Evolutionary conservation across 1,140 invertebrate species (phyloP).

Genomic region (Maniola jurtina): DNA sequence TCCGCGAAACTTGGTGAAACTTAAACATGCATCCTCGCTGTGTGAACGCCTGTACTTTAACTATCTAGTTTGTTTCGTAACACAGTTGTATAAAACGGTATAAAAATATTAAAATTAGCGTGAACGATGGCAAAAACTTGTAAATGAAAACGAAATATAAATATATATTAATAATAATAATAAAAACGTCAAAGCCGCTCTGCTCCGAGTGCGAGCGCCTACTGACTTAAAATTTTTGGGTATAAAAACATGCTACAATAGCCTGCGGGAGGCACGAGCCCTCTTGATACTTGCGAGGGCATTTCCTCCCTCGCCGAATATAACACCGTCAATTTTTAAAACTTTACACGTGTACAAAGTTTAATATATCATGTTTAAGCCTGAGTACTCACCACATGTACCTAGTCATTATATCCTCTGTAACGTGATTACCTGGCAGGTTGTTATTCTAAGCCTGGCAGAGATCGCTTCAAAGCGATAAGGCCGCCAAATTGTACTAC

Average conservation of each 20-base stretch:
- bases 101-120: constrained; percentile 78
- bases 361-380: no score
- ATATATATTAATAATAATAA: constrained; percentile 76
- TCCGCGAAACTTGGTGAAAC: constrained; percentile 59
- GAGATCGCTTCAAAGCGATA: no score
- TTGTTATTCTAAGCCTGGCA: no score
- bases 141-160: constrained; percentile 79
- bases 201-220: constrained; percentile 76
- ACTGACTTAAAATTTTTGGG: constrained; percentile 79
- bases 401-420: no score
- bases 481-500: no score
- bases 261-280: constrained; percentile 55
- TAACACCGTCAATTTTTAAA: neutral
- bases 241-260: constrained; percentile 79
- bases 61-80: constrained; percentile 68
- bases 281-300: constrained; percentile 62
- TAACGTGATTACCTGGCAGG: no score
- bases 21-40: constrained; percentile 36
- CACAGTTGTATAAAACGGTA: constrained; percentile 78
- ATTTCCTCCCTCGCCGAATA: constrained; percentile 10
- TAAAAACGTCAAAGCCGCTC: constrained; percentile 76
- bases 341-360: neutral
- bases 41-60: constrained; percentile 33
- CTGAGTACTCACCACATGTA: no score
- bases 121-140: constrained; percentile 76